Conservation (phyloP, 2,797 vertebrate genomes). For the Cossypha dichroa region DNA sequence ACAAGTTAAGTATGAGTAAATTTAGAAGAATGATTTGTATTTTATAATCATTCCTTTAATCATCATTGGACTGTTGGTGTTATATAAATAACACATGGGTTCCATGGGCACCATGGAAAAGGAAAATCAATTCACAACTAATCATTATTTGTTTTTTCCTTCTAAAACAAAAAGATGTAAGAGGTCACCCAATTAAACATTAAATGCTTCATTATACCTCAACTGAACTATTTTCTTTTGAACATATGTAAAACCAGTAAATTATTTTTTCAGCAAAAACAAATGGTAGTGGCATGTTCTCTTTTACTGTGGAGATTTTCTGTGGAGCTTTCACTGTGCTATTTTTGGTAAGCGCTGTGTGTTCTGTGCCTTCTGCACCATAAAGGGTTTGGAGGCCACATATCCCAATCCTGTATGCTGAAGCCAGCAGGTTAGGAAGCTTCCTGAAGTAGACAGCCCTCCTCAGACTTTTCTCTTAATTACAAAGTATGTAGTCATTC, state of each 20-base stretch:
- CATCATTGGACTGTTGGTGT: background rate
- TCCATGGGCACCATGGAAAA: background rate
- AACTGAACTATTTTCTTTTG: background rate
- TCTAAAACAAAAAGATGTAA: background rate
- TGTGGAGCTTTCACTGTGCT: background rate
- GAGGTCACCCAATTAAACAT: background rate
- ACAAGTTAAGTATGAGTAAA: background rate
- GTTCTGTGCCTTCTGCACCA: background rate
- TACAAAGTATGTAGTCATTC: background rate
- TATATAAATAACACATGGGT: background rate
- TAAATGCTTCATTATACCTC: background rate
- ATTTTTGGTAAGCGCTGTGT: background rate
- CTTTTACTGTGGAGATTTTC: background rate
- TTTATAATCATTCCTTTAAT: background rate
- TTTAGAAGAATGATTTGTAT: background rate
- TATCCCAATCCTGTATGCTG: background rate
- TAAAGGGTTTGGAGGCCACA: rapidly evolving
- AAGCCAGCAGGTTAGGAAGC: background rate
- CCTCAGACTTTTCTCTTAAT: background rate
- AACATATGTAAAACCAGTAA: background rate
- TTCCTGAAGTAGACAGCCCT: background rate
- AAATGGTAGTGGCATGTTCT: background rate
- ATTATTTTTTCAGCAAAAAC: background rate
- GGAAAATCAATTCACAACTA: background rate
- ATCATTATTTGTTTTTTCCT: background rate